phyloP scores from a whole-genome alignment of 2,888 invertebrate species.

The Drosophila melanosoma region DNA sequence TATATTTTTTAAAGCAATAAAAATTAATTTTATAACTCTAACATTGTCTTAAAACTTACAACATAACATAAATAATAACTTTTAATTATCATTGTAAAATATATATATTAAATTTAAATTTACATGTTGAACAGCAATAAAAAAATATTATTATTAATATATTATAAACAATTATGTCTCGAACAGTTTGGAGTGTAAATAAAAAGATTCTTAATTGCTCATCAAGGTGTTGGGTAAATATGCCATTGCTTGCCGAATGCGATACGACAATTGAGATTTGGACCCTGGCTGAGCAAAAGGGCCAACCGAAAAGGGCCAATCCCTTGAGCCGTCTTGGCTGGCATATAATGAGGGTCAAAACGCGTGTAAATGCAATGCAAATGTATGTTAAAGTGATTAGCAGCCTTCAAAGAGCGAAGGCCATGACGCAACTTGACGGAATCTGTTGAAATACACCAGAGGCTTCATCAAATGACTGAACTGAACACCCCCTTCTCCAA shows the following conservation, averaged over 20 bases:
- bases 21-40: neutral
- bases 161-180: no score
- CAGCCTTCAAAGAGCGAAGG: constrained; percentile 72
- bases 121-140: neutral
- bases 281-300: constrained; percentile 25
- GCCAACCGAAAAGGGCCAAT: constrained; percentile 44
- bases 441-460: constrained; percentile 65
- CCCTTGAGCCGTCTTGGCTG: constrained; percentile 52
- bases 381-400: constrained; percentile 83
- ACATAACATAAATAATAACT: no score
- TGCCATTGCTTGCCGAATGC: constrained; percentile 29
- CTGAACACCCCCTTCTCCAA: constrained; percentile 13
- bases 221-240: constrained; percentile 60
- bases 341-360: constrained; percentile 79
- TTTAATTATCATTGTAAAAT: neutral
- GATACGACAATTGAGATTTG: constrained; percentile 34
- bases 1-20: neutral
- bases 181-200: constrained; percentile 5
- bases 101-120: neutral
- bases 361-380: constrained; percentile 82
- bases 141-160: no score
- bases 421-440: constrained; percentile 40
- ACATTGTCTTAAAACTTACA: neutral
- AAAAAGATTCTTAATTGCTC: constrained; percentile 53
- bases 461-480: constrained; percentile 61